Evolutionary conservation across 2,888 invertebrate genomes (phyloP).

Genomic region (Craniophora ligustri): DNA sequence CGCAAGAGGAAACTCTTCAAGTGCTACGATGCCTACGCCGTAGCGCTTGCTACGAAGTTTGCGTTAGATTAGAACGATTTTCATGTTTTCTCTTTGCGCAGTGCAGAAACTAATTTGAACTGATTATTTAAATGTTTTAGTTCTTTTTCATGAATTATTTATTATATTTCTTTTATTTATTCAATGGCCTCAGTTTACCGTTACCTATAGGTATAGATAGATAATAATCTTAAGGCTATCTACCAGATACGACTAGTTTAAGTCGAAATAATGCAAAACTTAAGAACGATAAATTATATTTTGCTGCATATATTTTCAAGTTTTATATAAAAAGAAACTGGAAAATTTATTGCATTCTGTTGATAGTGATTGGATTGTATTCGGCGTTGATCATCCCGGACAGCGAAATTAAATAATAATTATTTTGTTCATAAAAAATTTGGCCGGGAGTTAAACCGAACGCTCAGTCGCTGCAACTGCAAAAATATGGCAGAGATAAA

Average conservation of each 20-base stretch:
- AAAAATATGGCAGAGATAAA: too few relatives aligned
- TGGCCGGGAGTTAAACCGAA: too few relatives aligned
- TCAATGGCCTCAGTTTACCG: not conserved
- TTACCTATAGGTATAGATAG: not conserved
- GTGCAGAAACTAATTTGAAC: not conserved
- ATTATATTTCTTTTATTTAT: not conserved
- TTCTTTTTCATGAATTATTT: not conserved
- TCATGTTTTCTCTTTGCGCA: slow-evolving; percentile 2
- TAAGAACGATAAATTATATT: not conserved
- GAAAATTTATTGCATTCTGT: too few relatives aligned
- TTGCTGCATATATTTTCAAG: too few relatives aligned
- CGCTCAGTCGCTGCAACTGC: too few relatives aligned
- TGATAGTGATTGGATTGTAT: too few relatives aligned
- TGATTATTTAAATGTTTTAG: not conserved
- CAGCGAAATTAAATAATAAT: too few relatives aligned
- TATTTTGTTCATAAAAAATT: too few relatives aligned
- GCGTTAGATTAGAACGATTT: slow-evolving; percentile 9
- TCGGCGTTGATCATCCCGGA: too few relatives aligned
- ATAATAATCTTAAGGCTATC: not conserved
- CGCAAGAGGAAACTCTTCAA: slow-evolving; percentile 35
- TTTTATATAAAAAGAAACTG: too few relatives aligned
- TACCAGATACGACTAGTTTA: not conserved
- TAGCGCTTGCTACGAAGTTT: slow-evolving; percentile 61
- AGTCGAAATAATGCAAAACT: not conserved
- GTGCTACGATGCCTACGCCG: slow-evolving; percentile 53